Evolutionary conservation across 2,888 invertebrate species (phyloP).

Genomic region (Abrostola triplasia): DNA sequence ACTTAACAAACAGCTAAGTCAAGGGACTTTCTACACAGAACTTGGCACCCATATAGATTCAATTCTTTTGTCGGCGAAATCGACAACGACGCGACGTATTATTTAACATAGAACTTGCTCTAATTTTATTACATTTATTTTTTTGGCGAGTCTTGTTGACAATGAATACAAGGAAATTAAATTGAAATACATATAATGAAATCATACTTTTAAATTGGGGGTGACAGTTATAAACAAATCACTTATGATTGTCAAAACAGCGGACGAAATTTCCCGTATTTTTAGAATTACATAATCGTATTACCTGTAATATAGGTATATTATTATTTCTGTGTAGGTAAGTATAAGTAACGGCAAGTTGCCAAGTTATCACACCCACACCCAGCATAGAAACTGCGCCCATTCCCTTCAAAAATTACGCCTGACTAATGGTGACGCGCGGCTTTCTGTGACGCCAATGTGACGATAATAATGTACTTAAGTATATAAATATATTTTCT

Average conservation of each 20-base stretch:
- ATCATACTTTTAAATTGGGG: too few species aligned
- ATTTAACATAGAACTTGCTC: too few species aligned
- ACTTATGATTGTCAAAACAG: not conserved
- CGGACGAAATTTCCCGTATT: not conserved
- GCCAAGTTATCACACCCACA: slow-evolving; percentile 42
- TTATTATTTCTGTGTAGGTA: not conserved
- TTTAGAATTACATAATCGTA: slow-evolving; percentile 13
- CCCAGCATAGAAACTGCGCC: slow-evolving; percentile 35
- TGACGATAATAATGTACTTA: not conserved
- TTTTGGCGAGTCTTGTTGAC: too few species aligned
- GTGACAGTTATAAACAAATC: not conserved
- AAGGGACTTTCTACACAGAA: too few species aligned
- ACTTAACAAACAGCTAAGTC: too few species aligned
- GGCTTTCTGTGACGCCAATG: slow-evolving; percentile 16
- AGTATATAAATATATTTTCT: not conserved
- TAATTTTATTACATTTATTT: too few species aligned
- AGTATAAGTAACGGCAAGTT: slow-evolving; percentile 27
- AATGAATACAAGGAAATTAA: too few species aligned
- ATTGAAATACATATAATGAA: too few species aligned
- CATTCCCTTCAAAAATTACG: slow-evolving; percentile 27
- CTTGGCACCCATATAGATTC: too few species aligned
- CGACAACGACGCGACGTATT: too few species aligned
- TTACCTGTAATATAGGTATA: slow-evolving; percentile 4
- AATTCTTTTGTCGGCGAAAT: too few species aligned
- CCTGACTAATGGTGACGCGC: slow-evolving; percentile 19